Evolutionary conservation across 2,797 vertebrate species (phyloP).

Genomic region (Myotis vivesi): DNA sequence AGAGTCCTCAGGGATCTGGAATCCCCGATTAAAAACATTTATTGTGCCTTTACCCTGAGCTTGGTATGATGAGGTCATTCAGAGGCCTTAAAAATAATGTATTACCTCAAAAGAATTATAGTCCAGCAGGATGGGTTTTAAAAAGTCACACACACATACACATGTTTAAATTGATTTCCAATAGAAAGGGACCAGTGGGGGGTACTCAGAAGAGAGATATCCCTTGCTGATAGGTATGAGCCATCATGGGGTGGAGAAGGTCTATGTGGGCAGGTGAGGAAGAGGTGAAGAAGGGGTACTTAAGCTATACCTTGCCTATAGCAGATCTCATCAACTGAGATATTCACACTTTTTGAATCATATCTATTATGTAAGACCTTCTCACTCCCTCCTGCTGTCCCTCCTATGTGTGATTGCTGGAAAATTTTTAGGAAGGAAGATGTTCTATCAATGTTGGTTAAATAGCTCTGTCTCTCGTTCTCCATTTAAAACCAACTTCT

Average conservation of each 20-base stretch:
- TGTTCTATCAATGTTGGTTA: conserved; percentile 73
- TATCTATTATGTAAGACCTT: neutral
- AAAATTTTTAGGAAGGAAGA: conserved; percentile 65
- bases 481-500: conserved; percentile 80
- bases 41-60: neutral
- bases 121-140: neutral
- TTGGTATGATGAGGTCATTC: neutral
- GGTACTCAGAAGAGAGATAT: neutral
- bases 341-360: neutral
- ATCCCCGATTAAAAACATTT: neutral
- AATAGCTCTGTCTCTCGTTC: conserved; percentile 78
- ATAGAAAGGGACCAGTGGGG: neutral
- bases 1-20: neutral
- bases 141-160: neutral
- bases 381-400: neutral
- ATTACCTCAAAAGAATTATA: neutral
- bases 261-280: neutral
- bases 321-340: neutral
- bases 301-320: neutral
- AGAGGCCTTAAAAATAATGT: conserved; percentile 19
- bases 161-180: neutral
- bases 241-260: neutral
- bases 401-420: neutral
- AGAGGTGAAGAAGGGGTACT: too few species aligned
- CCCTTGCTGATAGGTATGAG: neutral